Base-by-base conservation (phyloP, 2,113 vertebrate genomes). In the Pitta sordida region DNA sequence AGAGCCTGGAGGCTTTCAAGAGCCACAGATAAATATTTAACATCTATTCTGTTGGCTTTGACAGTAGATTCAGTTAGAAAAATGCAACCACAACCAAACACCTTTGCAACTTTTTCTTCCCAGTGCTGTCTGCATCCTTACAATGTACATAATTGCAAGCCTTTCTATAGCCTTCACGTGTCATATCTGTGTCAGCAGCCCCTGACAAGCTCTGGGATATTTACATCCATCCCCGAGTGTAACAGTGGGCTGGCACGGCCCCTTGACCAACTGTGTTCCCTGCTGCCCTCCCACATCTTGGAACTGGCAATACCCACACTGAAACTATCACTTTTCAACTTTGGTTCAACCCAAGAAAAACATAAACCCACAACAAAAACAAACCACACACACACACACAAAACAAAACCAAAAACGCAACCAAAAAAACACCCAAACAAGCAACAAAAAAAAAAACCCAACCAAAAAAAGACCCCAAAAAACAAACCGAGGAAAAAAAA, bases 21-120 rank as follows among this genome's bases (percentile, higher is more conserved):
- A 86, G 83, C 21, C 48, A 36, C 48, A 60, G 44, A 26, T 70
- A 94, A 94, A 86, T 82, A 88, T 52, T 82, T 65, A 86, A 41
- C 23, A 44, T 9, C 36, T 77, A 29, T 83, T 84, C 53, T 58
- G 26, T 64, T 78, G 43, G 49, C 68, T 94, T 89, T 88, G 84
- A 84, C 81, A 86, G 78, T 17, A 6, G 32, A 59, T 75, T 80
- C 52, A 44, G 53, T 63, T 81, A 75, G 24, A 71, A 92, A 82
- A 73, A 92, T 0, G 3, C 27, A 86, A 86, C 51, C 46, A 67
- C 32, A 63, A 64, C 8, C 58, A 87, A 74, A 85, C 65, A 62
- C 63, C 36, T 76, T 64, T 56, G 49, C 9, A 26, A 39, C 26
- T 67, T 79, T 27, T 64, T 77, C 37, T 64, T 58, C 37, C 29